Evolutionary conservation across 23 tunicate genomes (phyloP), one percentile per base, ranked within the genome.

Genomic region (Diplosoma virens): DNA sequence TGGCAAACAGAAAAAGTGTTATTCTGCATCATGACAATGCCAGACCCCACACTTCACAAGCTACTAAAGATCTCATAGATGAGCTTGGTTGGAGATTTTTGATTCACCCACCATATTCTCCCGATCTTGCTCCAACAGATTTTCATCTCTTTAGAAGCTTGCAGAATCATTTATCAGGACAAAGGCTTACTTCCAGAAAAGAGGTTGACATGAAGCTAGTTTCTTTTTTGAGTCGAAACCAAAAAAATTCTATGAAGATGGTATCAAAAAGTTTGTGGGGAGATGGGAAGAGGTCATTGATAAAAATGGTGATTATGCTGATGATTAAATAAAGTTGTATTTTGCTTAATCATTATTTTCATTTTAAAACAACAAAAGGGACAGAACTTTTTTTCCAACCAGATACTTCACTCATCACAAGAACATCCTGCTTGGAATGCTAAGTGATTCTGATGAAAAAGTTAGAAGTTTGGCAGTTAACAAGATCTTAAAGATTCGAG

Each of bases 321-420:
- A n/a, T n/a, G n/a, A n/a, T n/a, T n/a, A n/a, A n/a, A n/a, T n/a
- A n/a, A n/a, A n/a, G n/a, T n/a, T n/a, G n/a, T n/a, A n/a, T n/a
- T n/a, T n/a, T n/a, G n/a, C n/a, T n/a, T n/a, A n/a, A n/a, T n/a
- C n/a, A n/a, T n/a, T 7, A 41, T 41, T 41, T 41, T 41, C 14
- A 41, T 41, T 41, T 41, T 7, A 41, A 41, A 41, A 41, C 50
- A 41, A 41, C 9, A 41, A 41, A 41, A 41, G 50, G 50, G 50
- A 41, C 50, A 7, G 50, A 41, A 41, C 50, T 9, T 14, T 41
- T 14, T 41, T 41, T 41, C n/a, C n/a, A n/a, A n/a, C n/a, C n/a
- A n/a, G n/a, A n/a, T n/a, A 21, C 29, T 74, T 74, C 59, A 74
- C 79, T 32, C 79, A 74, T 34, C 79, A 54, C 9, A 34, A 74